phyloP scores from a whole-genome alignment of 2,888 invertebrate species.

The Clepsis dumicolana region DNA sequence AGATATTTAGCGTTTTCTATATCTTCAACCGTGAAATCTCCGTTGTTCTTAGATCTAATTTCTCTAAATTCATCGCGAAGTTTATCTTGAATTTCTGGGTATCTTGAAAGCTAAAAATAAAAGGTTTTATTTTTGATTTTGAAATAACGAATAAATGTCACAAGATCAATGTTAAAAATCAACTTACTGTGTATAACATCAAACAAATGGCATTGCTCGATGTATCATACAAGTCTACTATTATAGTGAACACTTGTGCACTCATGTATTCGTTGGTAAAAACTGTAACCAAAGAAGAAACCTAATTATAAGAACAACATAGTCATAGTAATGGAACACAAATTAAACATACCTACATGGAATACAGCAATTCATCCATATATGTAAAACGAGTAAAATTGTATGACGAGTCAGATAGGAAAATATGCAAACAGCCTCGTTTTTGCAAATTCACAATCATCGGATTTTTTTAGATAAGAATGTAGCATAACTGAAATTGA shows the following conservation, averaged over 20 bases:
- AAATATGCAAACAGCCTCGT: too few species aligned
- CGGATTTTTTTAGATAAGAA: too few species aligned
- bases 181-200: constrained; percentile 15
- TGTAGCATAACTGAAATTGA: too few species aligned
- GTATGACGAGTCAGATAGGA: too few species aligned
- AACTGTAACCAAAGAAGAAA: constrained; percentile 3
- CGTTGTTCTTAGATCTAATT: constrained; percentile 19
- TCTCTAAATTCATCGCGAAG: constrained; percentile 28
- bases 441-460: too few species aligned
- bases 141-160: not conserved
- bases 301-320: too few species aligned
- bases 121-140: not conserved
- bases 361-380: too few species aligned
- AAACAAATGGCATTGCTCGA: constrained; percentile 20
- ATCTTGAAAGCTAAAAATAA: constrained; percentile 21
- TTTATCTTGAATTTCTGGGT: constrained; percentile 30
- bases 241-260: constrained; percentile 22
- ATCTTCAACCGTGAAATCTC: constrained; percentile 26
- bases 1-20: constrained; percentile 37
- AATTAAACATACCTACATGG: too few species aligned
- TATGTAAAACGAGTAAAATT: too few species aligned
- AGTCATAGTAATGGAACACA: too few species aligned
- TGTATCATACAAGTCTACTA: constrained; percentile 31
- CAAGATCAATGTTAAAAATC: not conserved
- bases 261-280: constrained; percentile 27